Evolutionary conservation across 1,140 invertebrate species (phyloP), one percentile per base, ranked within the genome.

Genomic region (Drosophila seguyi): DNA sequence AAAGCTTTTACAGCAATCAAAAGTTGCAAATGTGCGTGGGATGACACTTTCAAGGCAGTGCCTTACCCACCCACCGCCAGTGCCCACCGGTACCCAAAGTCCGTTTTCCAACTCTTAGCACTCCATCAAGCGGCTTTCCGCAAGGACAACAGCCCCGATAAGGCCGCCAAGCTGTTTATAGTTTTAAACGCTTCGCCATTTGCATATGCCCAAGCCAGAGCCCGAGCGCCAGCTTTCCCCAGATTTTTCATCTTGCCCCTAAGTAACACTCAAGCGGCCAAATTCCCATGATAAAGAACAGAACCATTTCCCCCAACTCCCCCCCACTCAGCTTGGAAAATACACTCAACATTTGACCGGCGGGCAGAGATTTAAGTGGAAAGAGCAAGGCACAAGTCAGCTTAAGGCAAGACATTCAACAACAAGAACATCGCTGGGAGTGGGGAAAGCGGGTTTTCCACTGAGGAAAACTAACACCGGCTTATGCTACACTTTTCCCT

Each of bases 1-100:
- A 87, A 87, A 87, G 83, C 83, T 87, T 87, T 87, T 88, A 87
- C 72, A 87, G 72, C 84, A 83, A 87, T 87, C 83, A 87, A 83
- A 73, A 87, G 72, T 80, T 86, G 62, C 82, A 44, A 86, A 86
- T 87, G 83, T 78, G 79, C 73, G 44, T 60, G 45, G 57, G 39
- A 79, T 77, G 66, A 69, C 80, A 82, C 66, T 62, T 52, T 42
- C 61, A 45, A 42, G 34, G 67, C 59, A 45, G 55, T 8, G 34
- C 6, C 39, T n/a, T 1, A 22, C 6, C 6, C n/a, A n/a, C n/a
- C n/a, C n/a, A n/a, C n/a, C n/a, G n/a, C n/a, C 50, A 52, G 52
- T 7, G 2, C 29, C 36, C 25, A 18, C 20, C 20, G 20, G 34
- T 14, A 25, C 55, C 20, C 31, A 31, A n/a, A n/a, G 47, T 20